These are phyloP conservation scores for Clarias fuscus DNA, from an alignment of 2,797 vertebrate genomes.

Conservation along the genomic window DNA sequence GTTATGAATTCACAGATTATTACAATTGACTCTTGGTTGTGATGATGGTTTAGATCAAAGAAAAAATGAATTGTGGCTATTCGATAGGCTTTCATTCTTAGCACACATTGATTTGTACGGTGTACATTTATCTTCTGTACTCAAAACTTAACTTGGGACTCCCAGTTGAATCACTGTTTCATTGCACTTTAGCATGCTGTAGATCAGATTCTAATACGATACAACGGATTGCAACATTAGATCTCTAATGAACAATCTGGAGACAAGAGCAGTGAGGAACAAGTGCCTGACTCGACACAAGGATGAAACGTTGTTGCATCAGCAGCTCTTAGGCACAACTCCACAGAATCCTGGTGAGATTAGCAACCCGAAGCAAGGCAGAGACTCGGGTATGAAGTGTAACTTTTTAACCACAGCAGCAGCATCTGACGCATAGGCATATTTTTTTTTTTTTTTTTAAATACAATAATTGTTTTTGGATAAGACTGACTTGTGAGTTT, in stretches of 20 bases:
- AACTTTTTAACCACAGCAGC: too few species aligned
- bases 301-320: background rate
- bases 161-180: background rate
- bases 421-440: too few species aligned
- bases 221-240: background rate
- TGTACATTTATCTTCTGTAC: background rate
- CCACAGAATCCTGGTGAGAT: background rate
- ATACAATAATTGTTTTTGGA: background rate
- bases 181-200: background rate
- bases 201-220: background rate
- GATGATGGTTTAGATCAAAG: too few species aligned
- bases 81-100: background rate
- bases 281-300: background rate
- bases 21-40: too few species aligned
- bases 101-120: background rate
- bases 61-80: background rate
- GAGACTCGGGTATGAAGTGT: background rate
- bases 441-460: background rate
- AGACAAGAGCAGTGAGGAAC: background rate
- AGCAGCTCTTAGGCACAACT: background rate
- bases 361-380: too few species aligned
- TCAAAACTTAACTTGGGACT: background rate
- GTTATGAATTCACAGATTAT: too few species aligned
- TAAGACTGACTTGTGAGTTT: background rate
- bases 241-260: slow-evolving; percentile 11